phyloP scores from a whole-genome alignment of 35 echinoderm and acorn worm genomes.

The Holothuria glaberrima region DNA sequence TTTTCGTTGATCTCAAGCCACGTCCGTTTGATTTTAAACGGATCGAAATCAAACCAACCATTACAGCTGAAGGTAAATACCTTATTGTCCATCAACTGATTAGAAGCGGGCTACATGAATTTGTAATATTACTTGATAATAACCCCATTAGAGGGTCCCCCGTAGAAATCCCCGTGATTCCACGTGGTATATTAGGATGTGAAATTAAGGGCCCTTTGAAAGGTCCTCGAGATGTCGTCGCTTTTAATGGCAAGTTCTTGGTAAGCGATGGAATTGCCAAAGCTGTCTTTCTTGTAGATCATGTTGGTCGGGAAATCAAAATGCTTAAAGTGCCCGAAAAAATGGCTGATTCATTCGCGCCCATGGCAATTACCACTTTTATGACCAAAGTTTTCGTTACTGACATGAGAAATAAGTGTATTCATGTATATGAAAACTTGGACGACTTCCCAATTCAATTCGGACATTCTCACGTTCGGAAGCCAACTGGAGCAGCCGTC shows the following conservation, averaged over 20 bases:
- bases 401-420: conserved; percentile 2
- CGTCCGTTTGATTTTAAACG: neutral
- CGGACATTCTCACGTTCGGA: neutral
- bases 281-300: neutral
- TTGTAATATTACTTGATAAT: neutral
- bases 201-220: conserved; percentile 13
- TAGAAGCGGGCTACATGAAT: neutral
- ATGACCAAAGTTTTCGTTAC: neutral
- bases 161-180: neutral
- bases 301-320: neutral
- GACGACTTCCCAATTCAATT: neutral
- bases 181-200: neutral
- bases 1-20: conserved; percentile 1
- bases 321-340: neutral
- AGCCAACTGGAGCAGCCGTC: neutral
- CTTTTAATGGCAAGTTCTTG: neutral
- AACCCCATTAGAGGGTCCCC: neutral
- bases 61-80: neutral
- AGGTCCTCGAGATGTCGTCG: neutral
- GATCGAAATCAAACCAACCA: neutral
- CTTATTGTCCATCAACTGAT: neutral
- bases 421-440: neutral
- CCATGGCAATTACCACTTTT: neutral
- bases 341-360: neutral
- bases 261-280: neutral